Conservation (phyloP, 2,888 invertebrate species). For the Siphlonurus alternatus region DNA sequence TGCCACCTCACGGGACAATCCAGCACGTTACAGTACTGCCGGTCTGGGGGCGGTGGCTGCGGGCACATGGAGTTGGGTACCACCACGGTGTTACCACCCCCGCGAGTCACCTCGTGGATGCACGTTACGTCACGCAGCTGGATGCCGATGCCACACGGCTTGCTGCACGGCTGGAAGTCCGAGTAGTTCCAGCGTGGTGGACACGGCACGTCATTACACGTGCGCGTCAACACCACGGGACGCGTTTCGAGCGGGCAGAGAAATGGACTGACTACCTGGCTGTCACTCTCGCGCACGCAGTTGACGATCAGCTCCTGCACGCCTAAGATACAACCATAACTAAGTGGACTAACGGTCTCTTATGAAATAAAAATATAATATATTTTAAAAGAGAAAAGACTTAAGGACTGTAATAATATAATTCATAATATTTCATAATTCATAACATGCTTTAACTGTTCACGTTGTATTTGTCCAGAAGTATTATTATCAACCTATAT, state of each 20-base stretch:
- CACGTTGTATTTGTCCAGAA: too few species aligned
- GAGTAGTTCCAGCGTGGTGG: slow-evolving; percentile 90
- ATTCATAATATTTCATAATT: too few species aligned
- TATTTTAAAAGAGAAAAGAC: background rate
- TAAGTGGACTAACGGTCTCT: background rate
- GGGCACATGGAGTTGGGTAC: slow-evolving; percentile 91
- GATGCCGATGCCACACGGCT: slow-evolving; percentile 86
- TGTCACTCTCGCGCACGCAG: slow-evolving; percentile 73
- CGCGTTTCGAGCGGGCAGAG: slow-evolving; percentile 74
- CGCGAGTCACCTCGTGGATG: slow-evolving; percentile 72
- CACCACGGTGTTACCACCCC: slow-evolving; percentile 73
- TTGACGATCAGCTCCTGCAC: slow-evolving; percentile 71
- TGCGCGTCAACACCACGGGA: slow-evolving; percentile 73
- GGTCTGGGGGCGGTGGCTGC: slow-evolving; percentile 72
- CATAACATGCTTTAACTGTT: too few species aligned
- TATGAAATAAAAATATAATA: background rate
- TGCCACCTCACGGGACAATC: slow-evolving; percentile 90
- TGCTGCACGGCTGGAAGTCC: slow-evolving; percentile 77
- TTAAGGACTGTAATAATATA: too few species aligned
- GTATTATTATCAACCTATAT: too few species aligned
- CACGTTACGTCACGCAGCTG: slow-evolving; percentile 82
- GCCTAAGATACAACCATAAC: slow-evolving; percentile 23
- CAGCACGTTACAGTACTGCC: slow-evolving; percentile 80
- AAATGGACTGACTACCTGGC: slow-evolving; percentile 71
- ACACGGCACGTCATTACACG: slow-evolving; percentile 90